Evolutionary conservation across 1,140 invertebrate species (phyloP), one percentile per base, ranked within the genome.

Genomic region (Kradibia gibbosae): DNA sequence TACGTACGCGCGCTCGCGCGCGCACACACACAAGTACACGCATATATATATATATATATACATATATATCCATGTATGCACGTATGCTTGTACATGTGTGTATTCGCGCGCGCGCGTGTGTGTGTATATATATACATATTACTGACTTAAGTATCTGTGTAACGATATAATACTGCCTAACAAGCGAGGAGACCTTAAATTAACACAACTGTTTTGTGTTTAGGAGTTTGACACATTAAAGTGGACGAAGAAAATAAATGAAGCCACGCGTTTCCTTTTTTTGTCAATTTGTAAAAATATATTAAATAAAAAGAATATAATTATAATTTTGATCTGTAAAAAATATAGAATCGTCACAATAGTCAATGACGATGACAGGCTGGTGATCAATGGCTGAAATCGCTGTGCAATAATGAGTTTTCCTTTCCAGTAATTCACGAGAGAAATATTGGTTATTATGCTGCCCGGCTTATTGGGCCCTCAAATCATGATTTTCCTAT

Each of bases 381-480:
- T 79, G 77, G 60, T 72, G 77, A 79, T 57, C 77, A 55, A 79
- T 72, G 55, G 36, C 70, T 62, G 53, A 71, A 62, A 80, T 80
- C 78, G 70, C 72, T 67, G 79, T 81, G 79, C 79, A 81, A 81
- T 81, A 81, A 53, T 60, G 62, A 31, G 11, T 81, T 53, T 75
- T 76, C 17, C 71, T 72, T n/a, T 36, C 8, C 36, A 71, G 48
- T 22, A 42, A 72, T 57, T 57, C 11, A 53, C 76, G 77, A 79
- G 77, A 72, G 34, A 72, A 72, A 55, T 50, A 72, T 42, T 79
- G 48, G 42, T 72, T 25, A 48, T 57, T 55, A 65, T 55, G 11
- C 50, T 50, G 31, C 31, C 13, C 72, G 31, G n/a, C 20, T 34
- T 53, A 25, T 25, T n/a, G n/a, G n/a, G 13, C 71, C 25, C 53